Evolutionary conservation across 2,797 vertebrate genomes (phyloP), one percentile per base, ranked within the genome.

Genomic region (Momotus momota): DNA sequence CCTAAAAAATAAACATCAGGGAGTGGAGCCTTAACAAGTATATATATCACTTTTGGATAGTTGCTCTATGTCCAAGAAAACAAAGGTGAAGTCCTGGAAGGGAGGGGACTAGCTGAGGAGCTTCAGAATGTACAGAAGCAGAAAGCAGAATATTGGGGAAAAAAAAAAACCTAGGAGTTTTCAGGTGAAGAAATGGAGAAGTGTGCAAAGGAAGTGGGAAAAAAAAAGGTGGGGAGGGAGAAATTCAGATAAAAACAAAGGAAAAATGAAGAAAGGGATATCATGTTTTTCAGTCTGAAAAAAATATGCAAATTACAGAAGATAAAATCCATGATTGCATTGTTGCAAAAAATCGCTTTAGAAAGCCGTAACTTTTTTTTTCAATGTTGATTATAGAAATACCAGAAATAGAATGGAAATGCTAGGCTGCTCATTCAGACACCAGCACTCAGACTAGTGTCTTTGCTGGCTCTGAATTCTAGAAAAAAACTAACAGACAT

Each of bases 321-420:
- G 41, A 77, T 46, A 86, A 93, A 86, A 71, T 89, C 35, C 1
- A 1, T 80, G 46, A 75, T 14, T 35, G 6, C 16, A 31, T 81
- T 60, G 58, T 70, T 69, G 33, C 51, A 43, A 86, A 92, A 62
- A 73, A 43, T 7, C 26, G 31, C 21, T 96, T 81, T 1, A 82
- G 48, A 88, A 89, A 90, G 31, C 11, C 9, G 18, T 86, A 88
- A 35, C 35, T 35, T 35, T 67, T 21, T 86, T 89, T 95, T 93
- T 60, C 17, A 49, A 2, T 49, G 49, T 62, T 87, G 49, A 46
- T 79, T 92, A 51, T 54, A 83, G 80, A 83, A 95, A 75, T 93
- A 74, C 60, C 69, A 91, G 67, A 92, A 94, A 77, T 71, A 94
- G 88, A 93, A 64, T 3, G 8, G 41, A 84, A 90, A 62, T 90